Evolutionary conservation across 2,888 invertebrate genomes (phyloP).

Genomic region (Acrobasis consociella): DNA sequence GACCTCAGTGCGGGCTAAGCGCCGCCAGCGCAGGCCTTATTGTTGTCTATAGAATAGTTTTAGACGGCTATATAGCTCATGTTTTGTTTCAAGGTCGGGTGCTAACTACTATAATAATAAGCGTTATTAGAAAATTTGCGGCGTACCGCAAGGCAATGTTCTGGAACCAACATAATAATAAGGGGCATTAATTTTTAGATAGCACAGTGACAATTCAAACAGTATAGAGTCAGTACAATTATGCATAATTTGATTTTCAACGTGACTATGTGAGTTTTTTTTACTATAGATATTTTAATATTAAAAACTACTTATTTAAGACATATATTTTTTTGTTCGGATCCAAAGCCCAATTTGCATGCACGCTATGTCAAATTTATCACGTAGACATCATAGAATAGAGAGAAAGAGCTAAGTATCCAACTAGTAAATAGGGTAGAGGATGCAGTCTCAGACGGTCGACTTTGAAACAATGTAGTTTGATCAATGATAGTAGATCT

Average conservation of each 20-base stretch:
- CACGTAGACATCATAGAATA: no score
- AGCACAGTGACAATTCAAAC: not conserved
- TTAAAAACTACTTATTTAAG: no score
- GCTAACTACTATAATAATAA: not conserved
- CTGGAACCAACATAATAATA: slow-evolving; percentile 4
- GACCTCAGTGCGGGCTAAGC: slow-evolving; percentile 62
- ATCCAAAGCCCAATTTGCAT: no score
- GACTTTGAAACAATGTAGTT: no score
- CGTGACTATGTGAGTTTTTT: not conserved
- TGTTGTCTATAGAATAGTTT: slow-evolving; percentile 67
- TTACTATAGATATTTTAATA: no score
- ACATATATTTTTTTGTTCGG: no score
- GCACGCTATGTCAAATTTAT: no score
- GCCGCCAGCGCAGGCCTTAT: slow-evolving; percentile 69
- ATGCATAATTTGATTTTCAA: not conserved
- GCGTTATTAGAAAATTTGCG: slow-evolving; percentile 1
- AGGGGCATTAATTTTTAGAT: not conserved
- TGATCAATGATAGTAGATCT: no score
- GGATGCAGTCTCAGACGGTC: no score
- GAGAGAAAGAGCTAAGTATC: no score
- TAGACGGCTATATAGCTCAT: slow-evolving; percentile 39
- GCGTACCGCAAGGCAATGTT: slow-evolving; percentile 12
- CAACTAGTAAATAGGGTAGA: no score
- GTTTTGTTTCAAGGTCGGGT: slow-evolving; percentile 57
- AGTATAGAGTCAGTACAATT: no score